A percentile compares a stretch with the other conserved stretches of the same genome.
Evolutionary conservation across 1,140 invertebrate genomes (phyloP).

Genomic region (Mizuhopecten yessoensis): DNA sequence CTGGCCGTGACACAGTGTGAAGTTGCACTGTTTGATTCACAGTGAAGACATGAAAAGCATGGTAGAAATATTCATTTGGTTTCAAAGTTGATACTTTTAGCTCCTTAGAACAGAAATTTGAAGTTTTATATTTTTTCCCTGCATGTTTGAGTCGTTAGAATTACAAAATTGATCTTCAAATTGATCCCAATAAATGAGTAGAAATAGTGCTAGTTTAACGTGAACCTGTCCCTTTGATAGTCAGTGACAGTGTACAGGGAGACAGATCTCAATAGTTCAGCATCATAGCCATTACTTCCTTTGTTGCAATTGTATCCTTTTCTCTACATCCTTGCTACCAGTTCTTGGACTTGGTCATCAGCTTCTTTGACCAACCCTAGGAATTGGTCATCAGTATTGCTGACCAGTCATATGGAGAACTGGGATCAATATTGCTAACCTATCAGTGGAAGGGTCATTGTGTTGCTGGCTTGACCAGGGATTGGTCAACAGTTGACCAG

Average conservation of each 20-base stretch:
- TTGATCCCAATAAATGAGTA: not conserved
- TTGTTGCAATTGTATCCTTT: not conserved
- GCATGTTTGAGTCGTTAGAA: not conserved
- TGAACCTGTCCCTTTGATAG: too few relatives aligned
- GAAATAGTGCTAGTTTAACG: not conserved
- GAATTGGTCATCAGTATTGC: not conserved
- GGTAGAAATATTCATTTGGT: not conserved
- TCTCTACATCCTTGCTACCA: not conserved
- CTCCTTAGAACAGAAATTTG: not conserved
- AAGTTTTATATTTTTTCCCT: not conserved
- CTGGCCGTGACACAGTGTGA: not conserved
- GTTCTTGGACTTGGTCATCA: not conserved
- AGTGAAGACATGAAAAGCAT: not conserved
- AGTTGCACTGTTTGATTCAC: not conserved
- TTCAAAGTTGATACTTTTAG: not conserved
- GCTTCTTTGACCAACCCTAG: not conserved
- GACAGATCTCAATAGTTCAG: too few relatives aligned
- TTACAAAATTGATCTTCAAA: not conserved
- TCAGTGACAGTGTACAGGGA: not conserved
- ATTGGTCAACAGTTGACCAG: not conserved
- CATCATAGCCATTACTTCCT: too few relatives aligned
- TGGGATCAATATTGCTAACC: not conserved
- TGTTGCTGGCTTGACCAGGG: too few relatives aligned
- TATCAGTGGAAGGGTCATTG: not conserved
- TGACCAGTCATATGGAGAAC: not conserved